Conservation (phyloP, 2,797 vertebrate species). For the Falco novaeseelandiae region DNA sequence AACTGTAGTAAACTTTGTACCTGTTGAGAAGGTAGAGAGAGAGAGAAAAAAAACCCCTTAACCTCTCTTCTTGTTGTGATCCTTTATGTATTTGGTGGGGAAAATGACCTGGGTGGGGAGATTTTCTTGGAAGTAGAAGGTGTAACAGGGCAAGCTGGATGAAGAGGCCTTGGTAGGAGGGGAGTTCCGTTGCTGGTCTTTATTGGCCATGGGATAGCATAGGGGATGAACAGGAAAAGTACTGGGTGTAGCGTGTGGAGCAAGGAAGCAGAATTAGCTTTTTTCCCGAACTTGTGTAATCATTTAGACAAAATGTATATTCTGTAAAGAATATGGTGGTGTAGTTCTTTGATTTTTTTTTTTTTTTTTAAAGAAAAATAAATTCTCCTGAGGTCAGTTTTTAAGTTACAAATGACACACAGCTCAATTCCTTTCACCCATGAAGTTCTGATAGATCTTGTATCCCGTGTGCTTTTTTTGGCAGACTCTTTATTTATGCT, state of each 20-base stretch:
- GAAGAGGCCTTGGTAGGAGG: not conserved
- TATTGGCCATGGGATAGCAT: not conserved
- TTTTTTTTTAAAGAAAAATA: not conserved
- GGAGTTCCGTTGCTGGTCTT: not conserved
- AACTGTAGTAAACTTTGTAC: not conserved
- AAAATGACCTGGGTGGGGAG: not conserved
- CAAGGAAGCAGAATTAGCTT: not conserved
- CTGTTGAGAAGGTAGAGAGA: not conserved
- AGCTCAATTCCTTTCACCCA: not conserved
- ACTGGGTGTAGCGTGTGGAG: not conserved
- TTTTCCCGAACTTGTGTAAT: not conserved
- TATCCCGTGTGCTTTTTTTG: constrained; percentile 18
- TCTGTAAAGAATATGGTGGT: not conserved
- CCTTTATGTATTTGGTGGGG: not conserved
- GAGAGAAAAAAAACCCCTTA: not conserved
- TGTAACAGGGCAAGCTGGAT: not conserved
- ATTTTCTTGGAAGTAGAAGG: not conserved
- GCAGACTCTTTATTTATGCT: constrained; percentile 33
- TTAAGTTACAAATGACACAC: not conserved
- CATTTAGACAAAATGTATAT: not conserved
- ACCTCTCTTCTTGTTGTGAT: not conserved
- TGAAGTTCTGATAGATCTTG: constrained; percentile 26
- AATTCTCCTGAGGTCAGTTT: not conserved
- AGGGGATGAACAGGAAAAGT: not conserved
- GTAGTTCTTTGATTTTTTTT: not conserved